These are phyloP conservation scores for Oryzias sinensis DNA, from an alignment of 2,797 vertebrate species.

Conservation along the genomic window DNA sequence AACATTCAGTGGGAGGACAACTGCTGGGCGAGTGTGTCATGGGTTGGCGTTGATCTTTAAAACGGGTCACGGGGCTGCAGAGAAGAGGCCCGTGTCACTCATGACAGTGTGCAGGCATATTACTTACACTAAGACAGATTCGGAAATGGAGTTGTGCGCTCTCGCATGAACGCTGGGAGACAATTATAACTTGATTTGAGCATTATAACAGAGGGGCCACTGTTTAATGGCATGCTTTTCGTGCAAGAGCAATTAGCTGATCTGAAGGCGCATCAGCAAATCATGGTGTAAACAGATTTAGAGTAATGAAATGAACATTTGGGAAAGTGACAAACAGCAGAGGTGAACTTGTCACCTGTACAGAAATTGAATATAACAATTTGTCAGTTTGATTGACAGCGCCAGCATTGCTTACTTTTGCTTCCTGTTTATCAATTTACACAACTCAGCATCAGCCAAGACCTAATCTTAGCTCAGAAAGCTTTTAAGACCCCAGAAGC, in stretches of 20 bases:
- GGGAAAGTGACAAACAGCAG: constrained; percentile 38
- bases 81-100: constrained; percentile 76
- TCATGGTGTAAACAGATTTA: constrained; percentile 36
- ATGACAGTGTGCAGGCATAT: constrained; percentile 70
- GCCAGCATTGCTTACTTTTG: constrained; percentile 42
- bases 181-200: constrained; percentile 60
- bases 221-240: constrained; percentile 27
- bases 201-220: constrained; percentile 36
- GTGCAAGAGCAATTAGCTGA: constrained; percentile 47
- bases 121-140: constrained; percentile 75
- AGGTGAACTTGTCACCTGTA: constrained; percentile 25
- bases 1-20: constrained; percentile 88
- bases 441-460: constrained; percentile 36
- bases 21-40: constrained; percentile 85
- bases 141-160: constrained; percentile 58
- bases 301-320: constrained; percentile 32
- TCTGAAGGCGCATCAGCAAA: constrained; percentile 22
- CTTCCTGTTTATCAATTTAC: constrained; percentile 39
- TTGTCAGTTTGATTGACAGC: constrained; percentile 63
- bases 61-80: constrained; percentile 80
- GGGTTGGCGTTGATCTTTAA: constrained; percentile 83
- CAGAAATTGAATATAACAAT: constrained; percentile 33
- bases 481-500: constrained; percentile 23
- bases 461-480: constrained; percentile 22
- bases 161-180: constrained; percentile 34